A percentile compares a stretch with the other conserved stretches of the same genome.
phyloP scores from a whole-genome alignment of 1,140 invertebrate species.

The Nephila pilipes region DNA sequence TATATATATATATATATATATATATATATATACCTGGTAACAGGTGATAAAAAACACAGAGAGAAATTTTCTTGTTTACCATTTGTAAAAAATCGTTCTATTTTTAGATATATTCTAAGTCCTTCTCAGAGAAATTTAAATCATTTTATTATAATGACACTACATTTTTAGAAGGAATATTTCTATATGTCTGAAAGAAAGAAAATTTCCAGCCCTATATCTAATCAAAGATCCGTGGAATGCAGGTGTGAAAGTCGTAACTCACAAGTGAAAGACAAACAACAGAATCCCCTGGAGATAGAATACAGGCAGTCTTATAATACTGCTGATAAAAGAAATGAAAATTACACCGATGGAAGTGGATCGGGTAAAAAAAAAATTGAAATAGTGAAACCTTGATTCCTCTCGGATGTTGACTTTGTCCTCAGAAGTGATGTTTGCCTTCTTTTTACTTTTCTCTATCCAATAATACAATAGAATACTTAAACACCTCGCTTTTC shows the following conservation, averaged over 20 bases:
- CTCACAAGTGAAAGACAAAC: slow-evolving; percentile 33
- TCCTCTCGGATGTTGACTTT: slow-evolving; percentile 44
- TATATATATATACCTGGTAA: too few relatives aligned
- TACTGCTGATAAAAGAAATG: slow-evolving; percentile 26
- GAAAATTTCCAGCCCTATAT: neutral
- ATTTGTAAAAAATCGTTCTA: too few relatives aligned
- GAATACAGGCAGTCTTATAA: neutral
- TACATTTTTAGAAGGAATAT: too few relatives aligned
- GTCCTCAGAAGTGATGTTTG: slow-evolving; percentile 25
- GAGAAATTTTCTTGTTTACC: too few relatives aligned
- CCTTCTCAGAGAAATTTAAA: too few relatives aligned
- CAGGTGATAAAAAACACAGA: too few relatives aligned
- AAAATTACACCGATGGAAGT: slow-evolving; percentile 47
- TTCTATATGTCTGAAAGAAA: too few relatives aligned
- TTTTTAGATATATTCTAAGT: too few relatives aligned
- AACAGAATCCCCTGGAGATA: neutral
- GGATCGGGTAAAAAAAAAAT: neutral
- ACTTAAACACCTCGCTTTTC: neutral
- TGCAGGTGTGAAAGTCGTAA: neutral
- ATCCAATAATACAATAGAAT: too few relatives aligned
- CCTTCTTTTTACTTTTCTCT: neutral
- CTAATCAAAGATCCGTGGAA: neutral
- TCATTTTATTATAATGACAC: too few relatives aligned
- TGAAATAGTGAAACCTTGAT: neutral
- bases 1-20: too few relatives aligned